Evolutionary conservation across 2,888 invertebrate species (phyloP).

Genomic region (Oasisia sp.): DNA sequence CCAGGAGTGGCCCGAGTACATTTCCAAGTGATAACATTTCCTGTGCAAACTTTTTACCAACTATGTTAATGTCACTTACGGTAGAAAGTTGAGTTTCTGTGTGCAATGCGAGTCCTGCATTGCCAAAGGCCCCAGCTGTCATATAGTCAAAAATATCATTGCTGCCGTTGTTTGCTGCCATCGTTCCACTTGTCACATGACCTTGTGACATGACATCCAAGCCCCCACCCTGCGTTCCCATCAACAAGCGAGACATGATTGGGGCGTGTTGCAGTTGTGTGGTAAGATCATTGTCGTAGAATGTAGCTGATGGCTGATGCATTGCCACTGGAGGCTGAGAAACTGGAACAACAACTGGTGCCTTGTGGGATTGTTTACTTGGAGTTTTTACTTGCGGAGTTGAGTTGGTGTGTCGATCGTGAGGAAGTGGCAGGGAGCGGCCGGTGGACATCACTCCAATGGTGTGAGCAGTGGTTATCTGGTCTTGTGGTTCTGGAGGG

Average conservation of each 20-base stretch:
- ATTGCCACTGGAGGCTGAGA: not conserved
- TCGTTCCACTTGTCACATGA: not conserved
- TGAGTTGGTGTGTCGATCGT: slow-evolving; percentile 1
- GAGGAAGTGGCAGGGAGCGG: not conserved
- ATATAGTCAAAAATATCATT: slow-evolving; percentile 3
- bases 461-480: not conserved
- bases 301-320: not conserved
- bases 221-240: not conserved
- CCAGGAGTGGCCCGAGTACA: too few relatives aligned
- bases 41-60: not conserved
- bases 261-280: not conserved
- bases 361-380: not conserved
- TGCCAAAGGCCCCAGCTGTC: slow-evolving; percentile 17
- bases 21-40: too few relatives aligned
- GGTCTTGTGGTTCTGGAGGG: not conserved
- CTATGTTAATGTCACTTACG: not conserved
- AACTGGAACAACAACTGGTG: not conserved
- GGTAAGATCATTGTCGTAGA: not conserved
- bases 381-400: not conserved
- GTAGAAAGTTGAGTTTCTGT: not conserved
- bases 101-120: not conserved
- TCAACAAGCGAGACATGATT: not conserved
- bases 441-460: not conserved
- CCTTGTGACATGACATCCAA: not conserved
- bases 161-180: not conserved